A percentile compares a stretch with the other conserved stretches of the same genome.
Evolutionary conservation across 2,888 invertebrate species (phyloP).

Genomic region (Sussaba pulchella): DNA sequence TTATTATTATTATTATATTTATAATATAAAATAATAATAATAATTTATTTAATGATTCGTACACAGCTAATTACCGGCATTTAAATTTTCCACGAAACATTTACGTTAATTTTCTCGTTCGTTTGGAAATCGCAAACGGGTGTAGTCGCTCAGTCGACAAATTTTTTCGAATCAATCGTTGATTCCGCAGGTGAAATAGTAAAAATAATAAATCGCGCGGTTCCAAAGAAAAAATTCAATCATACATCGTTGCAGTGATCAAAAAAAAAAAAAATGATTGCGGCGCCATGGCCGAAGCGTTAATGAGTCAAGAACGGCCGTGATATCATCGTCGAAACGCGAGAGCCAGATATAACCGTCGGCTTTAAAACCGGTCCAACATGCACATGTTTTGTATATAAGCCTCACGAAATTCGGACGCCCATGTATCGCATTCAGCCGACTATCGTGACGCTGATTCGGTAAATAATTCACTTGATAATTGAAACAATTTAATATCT

Average conservation of each 20-base stretch:
- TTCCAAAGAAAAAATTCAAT: too few species aligned
- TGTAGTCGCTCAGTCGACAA: background rate
- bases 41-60: too few species aligned
- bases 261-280: slow-evolving; percentile 28
- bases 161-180: background rate
- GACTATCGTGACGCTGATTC: slow-evolving; percentile 6
- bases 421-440: background rate
- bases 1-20: too few species aligned
- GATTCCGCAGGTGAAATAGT: background rate
- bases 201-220: too few species aligned
- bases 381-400: slow-evolving; percentile 31
- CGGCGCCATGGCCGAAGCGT: slow-evolving; percentile 47
- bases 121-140: background rate
- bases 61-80: background rate
- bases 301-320: slow-evolving; percentile 55
- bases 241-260: too few species aligned
- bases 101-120: background rate
- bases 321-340: slow-evolving; percentile 65
- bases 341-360: slow-evolving; percentile 59
- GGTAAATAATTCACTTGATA: background rate
- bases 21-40: too few species aligned
- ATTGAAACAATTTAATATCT: background rate
- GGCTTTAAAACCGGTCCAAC: slow-evolving; percentile 41
- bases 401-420: slow-evolving; percentile 36
- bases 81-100: background rate